Base-by-base conservation (phyloP, 2,888 invertebrate species). In the Platycheirus albimanus region DNA sequence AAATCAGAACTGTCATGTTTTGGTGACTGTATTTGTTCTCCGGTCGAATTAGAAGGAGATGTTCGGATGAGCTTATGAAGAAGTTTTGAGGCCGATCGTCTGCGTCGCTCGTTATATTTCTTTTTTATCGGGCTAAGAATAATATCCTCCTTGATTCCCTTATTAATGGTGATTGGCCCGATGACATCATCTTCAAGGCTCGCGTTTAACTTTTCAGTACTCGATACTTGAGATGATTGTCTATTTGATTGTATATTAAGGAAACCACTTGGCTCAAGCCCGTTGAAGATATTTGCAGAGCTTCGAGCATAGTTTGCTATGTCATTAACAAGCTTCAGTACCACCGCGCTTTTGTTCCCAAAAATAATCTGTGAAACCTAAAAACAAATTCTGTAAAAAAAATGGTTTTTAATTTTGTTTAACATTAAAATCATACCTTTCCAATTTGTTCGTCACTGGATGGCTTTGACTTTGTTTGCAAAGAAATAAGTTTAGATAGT, bases 351-450 rank as follows among this genome's bases (percentile, higher is more conserved):
- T 86, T 91, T 91, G 86, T 92, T 92, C 81, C 92, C 92, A 87
- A 93, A 93, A 91, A 93, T 92, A 87, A 93, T 92, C 87, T 93
- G 92, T 87, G 92, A 92, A 85, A 93, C 92, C 93, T 94, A 90
- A 47, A 92, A 92, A 79, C 64, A 87, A 87, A n/a, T n/a, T n/a
- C n/a, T n/a, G n/a, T n/a, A 86, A 66, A 51, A 38, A 43, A n/a
- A 15, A 36, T n/a, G n/a, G n/a, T n/a, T n/a, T n/a, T n/a, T n/a
- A n/a, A n/a, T n/a, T n/a, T n/a, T n/a, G 1, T 33, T 33, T 4
- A 6, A 8, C 30, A 8, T 33, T 8, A 33, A 24, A 10, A 38
- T 70, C 86, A 85, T 88, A 94, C 94, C 92, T 94, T 93, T n/a
- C 92, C 90, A 66, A 93, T 88, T 87, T 92, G 92, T 3, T 93